These are phyloP conservation scores for Drosophila formosana DNA, from an alignment of 2,888 invertebrate species.

Conservation along the genomic window DNA sequence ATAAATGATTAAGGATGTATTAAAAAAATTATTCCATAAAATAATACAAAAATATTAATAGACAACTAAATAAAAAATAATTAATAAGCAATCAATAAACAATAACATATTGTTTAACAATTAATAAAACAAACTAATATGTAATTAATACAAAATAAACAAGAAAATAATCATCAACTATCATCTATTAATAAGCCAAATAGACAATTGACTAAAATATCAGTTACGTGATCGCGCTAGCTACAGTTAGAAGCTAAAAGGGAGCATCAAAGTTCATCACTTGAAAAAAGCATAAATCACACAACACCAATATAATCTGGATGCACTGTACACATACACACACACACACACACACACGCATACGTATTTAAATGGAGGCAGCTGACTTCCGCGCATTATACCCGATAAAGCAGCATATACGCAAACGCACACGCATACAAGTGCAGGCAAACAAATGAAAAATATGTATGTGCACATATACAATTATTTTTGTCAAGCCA, in stretches of 20 bases:
- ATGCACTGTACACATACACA: constrained; percentile 12
- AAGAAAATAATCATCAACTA: too few relatives aligned
- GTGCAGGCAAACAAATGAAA: constrained; percentile 20
- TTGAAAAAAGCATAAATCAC: background rate
- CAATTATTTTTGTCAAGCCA: constrained; percentile 47
- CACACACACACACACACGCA: background rate
- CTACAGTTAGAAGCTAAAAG: too few relatives aligned
- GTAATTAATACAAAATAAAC: too few relatives aligned
- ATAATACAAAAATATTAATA: background rate
- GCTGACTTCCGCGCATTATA: constrained; percentile 38
- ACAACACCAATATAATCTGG: background rate
- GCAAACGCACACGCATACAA: constrained; percentile 16
- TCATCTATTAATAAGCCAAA: too few relatives aligned
- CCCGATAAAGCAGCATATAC: constrained; percentile 25
- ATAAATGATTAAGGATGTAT: background rate
- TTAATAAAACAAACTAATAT: too few relatives aligned
- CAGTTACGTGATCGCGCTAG: too few relatives aligned
- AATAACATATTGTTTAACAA: too few relatives aligned
- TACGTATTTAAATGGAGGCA: constrained; percentile 17
- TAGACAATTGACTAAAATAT: too few relatives aligned
- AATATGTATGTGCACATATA: constrained; percentile 9
- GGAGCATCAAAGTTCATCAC: too few relatives aligned
- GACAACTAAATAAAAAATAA: background rate
- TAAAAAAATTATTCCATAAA: too few relatives aligned
- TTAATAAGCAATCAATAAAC: too few relatives aligned